Evolutionary conservation across 53 echinoderm and acorn worm genomes (phyloP), one percentile per base, ranked within the genome.

Genomic region (Crossaster papposus): DNA sequence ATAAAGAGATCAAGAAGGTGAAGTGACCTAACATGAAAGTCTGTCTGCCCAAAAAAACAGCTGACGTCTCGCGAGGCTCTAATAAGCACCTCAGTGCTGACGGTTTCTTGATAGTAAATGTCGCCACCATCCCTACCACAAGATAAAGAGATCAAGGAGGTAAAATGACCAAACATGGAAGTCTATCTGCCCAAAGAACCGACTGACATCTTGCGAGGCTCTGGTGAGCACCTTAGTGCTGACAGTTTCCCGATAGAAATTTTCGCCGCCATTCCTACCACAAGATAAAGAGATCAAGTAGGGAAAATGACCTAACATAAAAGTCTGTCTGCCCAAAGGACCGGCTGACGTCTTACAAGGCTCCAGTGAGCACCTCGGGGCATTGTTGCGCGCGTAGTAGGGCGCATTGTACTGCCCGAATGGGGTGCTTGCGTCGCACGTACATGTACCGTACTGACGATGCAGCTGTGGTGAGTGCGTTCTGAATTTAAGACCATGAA

Each of bases 181-280:
- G 50, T 81, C 81, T 12, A 54, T 51, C 70, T 13, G 52, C 22
- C 72, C 71, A 53, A 72, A 84, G 72, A 37, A 84, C 54, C 34
- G 12, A 52, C 33, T 31, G 28, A 84, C 53, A n/a, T 84, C 84
- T 30, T 30, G 51, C 26, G 84, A 51, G 31, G 84, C 71, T 84
- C 84, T 71, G 72, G 18, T 51, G 2, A 84, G 51, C 30, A 71
- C 18, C 26, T 31, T n/a, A 0, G 50, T 31, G 31, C 72, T 32
- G 0, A 15, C 28, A 24, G 36, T 54, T 38, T 84, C 84, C 53
- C 84, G 84, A 71, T 72, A 84, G 53, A 51, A 84, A 18, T 72
- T 72, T 14, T 23, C 32, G 73, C 84, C 84, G 31, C 84, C 84
- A 32, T 84, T 51, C 52, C 84, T 84, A n/a, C n/a, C n/a, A 51